Evolutionary conservation across 2,113 vertebrate genomes (phyloP).

Genomic region (Pyrgilauda ruficollis): DNA sequence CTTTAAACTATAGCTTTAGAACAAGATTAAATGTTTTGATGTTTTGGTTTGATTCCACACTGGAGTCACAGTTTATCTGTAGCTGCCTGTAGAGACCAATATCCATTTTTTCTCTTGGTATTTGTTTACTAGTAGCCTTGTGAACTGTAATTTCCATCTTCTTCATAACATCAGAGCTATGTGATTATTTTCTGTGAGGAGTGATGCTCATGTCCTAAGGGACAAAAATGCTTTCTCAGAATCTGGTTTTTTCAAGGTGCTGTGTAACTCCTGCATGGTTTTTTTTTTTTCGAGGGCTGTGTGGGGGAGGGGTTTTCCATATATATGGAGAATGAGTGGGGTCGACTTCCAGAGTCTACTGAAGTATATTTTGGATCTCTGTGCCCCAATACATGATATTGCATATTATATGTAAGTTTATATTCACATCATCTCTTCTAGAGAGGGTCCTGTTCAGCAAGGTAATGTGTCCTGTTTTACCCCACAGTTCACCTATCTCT

Average conservation of each 20-base stretch:
- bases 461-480: background rate
- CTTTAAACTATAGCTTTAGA: background rate
- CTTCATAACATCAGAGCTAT: background rate
- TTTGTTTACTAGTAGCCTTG: slow-evolving; percentile 38
- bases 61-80: background rate
- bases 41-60: background rate
- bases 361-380: background rate
- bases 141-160: slow-evolving; percentile 40
- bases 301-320: background rate
- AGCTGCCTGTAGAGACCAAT: background rate
- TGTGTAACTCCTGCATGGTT: background rate
- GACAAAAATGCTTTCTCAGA: slow-evolving; percentile 1
- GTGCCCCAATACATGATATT: background rate
- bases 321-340: background rate
- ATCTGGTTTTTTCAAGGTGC: background rate
- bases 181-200: slow-evolving; percentile 26
- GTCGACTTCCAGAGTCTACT: background rate
- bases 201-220: background rate
- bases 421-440: background rate
- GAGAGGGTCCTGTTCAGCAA: background rate
- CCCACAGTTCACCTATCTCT: background rate
- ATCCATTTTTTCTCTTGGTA: background rate
- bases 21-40: background rate
- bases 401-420: background rate
- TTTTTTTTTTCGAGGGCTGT: background rate